Evolutionary conservation across 2,888 invertebrate species (phyloP), one percentile per base, ranked within the genome.

Genomic region (Cryptus viduatorius): DNA sequence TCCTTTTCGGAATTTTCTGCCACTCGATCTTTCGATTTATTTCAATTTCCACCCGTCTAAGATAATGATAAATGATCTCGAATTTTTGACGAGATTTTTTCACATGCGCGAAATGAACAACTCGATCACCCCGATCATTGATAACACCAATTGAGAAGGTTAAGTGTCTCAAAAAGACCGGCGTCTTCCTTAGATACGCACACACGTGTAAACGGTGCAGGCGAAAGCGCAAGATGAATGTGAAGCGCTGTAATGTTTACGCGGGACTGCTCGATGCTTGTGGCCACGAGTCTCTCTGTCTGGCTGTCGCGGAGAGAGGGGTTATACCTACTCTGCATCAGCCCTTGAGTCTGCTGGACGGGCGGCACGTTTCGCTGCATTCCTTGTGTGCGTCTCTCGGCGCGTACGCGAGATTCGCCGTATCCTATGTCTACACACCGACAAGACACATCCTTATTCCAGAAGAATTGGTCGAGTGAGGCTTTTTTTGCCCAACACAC

Each of bases 171-270:
- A 37, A 37, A 5, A 3, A 48, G 48, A 14, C 10, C n/a, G 12
- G 61, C 1, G 61, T 31, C 31, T 14, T 5, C 31, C 4, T 14
- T 19, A 16, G n/a, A n/a, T 29, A 7, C 29, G 14, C 73, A 37
- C 73, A 61, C 73, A 48, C 73, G 64, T 48, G 37, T 37, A 64
- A 56, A 24, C 61, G 61, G 71, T 50, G 37, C 29, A 64, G n/a
- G 73, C 48, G 19, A 72, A 83, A 83, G 71, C 64, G 37, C 76
- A 10, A 24, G 19, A 79, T 73, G 81, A 87, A 86, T 82, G 91
- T 87, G 89, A 89, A 90, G 89, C 89, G 91, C 80, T 87, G 90
- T 90, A 89, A 91, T 90, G 92, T 90, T 90, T 91, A 90, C 91
- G 89, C 91, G 91, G 91, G 88, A 92, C 92, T 92, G 92, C 37